A percentile compares a stretch with the other conserved stretches of the same genome.
Evolutionary conservation across 2,113 vertebrate genomes (phyloP).

Genomic region (Plectropomus leopardus): DNA sequence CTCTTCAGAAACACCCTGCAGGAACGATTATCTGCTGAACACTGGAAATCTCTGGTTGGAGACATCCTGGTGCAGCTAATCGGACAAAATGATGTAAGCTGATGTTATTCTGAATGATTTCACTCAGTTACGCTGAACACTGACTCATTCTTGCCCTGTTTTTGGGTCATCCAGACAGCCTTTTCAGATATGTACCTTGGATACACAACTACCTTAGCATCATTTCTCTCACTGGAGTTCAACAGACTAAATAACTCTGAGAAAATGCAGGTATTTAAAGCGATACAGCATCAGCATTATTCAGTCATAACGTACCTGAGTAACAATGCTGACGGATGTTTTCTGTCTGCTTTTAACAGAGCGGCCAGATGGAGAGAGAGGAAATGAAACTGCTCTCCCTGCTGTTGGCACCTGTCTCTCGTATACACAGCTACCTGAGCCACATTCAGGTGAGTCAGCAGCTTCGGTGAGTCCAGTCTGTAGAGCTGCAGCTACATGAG

Average conservation of each 20-base stretch:
- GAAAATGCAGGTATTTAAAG: slow-evolving; percentile 64
- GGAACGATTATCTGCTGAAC: slow-evolving; percentile 76
- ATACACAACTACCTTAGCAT: slow-evolving; percentile 76
- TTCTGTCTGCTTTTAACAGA: slow-evolving; percentile 45
- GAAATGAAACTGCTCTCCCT: slow-evolving; percentile 79
- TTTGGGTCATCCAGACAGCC: slow-evolving; percentile 70
- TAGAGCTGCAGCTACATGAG: background rate
- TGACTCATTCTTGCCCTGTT: background rate
- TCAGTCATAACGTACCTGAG: background rate
- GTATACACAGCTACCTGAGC: slow-evolving; percentile 83
- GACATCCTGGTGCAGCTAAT: slow-evolving; percentile 85
- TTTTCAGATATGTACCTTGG: slow-evolving; percentile 82
- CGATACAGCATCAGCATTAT: accelerated
- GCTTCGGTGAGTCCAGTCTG: background rate
- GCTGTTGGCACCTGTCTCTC: slow-evolving; percentile 79
- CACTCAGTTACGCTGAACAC: background rate
- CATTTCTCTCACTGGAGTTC: slow-evolving; percentile 78
- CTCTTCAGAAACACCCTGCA: slow-evolving; percentile 86
- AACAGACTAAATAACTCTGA: slow-evolving; percentile 49
- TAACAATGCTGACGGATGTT: background rate
- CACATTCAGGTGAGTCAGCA: slow-evolving; percentile 82
- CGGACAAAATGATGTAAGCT: slow-evolving; percentile 80
- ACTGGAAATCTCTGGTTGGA: slow-evolving; percentile 82
- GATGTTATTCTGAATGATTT: background rate
- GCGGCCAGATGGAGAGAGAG: slow-evolving; percentile 70